Percentiles rank a stretch among this genome's conserved stretches.
Evolutionary conservation across 2,888 invertebrate species (phyloP).

Genomic region (Hirudinaria manillensis): DNA sequence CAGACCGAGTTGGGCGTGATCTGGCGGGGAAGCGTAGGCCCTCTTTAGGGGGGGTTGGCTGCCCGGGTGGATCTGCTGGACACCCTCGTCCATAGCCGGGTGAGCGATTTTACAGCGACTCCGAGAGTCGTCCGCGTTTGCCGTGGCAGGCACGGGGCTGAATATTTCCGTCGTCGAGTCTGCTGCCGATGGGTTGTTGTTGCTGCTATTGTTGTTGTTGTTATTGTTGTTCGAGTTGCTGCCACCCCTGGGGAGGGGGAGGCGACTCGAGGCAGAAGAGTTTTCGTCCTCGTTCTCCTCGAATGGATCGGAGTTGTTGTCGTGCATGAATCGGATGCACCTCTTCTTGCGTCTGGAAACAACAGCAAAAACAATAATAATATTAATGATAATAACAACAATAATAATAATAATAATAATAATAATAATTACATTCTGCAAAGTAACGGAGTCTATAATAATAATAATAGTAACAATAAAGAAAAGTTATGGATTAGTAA

Average conservation of each 20-base stretch:
- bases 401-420: background rate
- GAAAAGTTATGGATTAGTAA: too few species aligned
- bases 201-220: conserved; percentile 20
- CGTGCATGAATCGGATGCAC: conserved; percentile 53
- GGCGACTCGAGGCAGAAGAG: background rate
- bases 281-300: conserved; percentile 14
- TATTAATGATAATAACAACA: conserved; percentile 16
- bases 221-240: background rate
- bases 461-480: too few species aligned
- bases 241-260: background rate
- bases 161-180: conserved; percentile 31
- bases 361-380: conserved; percentile 6
- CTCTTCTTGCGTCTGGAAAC: conserved; percentile 56
- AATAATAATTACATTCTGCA: background rate
- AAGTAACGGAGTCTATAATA: background rate
- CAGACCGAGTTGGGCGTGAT: background rate
- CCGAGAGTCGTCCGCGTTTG: conserved; percentile 21
- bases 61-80: background rate
- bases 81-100: background rate
- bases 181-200: conserved; percentile 17
- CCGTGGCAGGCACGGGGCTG: conserved; percentile 25
- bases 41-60: background rate
- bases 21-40: background rate
- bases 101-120: background rate
- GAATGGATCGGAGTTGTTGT: conserved; percentile 17